phyloP scores from a whole-genome alignment of 2,113 vertebrate genomes.

The Oenanthe melanoleuca region DNA sequence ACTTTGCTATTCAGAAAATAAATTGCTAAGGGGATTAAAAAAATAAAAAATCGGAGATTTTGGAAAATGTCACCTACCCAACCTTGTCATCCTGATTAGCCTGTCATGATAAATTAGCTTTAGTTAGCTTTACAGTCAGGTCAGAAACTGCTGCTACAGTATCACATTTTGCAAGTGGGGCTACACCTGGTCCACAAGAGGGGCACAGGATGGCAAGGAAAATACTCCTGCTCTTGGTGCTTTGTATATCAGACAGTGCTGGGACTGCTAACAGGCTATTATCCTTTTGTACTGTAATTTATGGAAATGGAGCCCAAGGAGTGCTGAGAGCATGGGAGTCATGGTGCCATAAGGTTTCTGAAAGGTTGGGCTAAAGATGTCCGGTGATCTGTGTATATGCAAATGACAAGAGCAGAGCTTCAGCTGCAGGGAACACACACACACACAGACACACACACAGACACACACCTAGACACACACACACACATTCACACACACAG shows the following conservation, averaged over 20 bases:
- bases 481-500: too few species aligned
- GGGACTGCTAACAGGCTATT: neutral
- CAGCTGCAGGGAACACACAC: neutral
- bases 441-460: neutral
- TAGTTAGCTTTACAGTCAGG: conserved; percentile 84
- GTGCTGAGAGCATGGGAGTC: neutral
- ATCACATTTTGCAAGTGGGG: neutral
- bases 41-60: conserved; percentile 74
- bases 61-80: conserved; percentile 87
- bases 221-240: neutral
- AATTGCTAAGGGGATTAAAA: conserved; percentile 76
- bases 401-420: neutral
- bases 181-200: conserved; percentile 4
- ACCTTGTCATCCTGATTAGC: conserved; percentile 88
- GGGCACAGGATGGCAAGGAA: neutral
- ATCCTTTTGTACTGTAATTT: neutral
- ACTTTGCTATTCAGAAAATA: conserved; percentile 77
- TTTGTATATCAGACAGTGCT: neutral
- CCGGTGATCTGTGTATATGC: neutral
- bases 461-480: too few species aligned
- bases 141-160: conserved; percentile 65
- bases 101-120: conserved; percentile 89
- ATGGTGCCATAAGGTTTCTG: neutral
- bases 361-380: neutral
- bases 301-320: conserved; percentile 6